Base-by-base conservation (phyloP, 2,797 vertebrate species). In the Brachyrhaphis roseni region DNA sequence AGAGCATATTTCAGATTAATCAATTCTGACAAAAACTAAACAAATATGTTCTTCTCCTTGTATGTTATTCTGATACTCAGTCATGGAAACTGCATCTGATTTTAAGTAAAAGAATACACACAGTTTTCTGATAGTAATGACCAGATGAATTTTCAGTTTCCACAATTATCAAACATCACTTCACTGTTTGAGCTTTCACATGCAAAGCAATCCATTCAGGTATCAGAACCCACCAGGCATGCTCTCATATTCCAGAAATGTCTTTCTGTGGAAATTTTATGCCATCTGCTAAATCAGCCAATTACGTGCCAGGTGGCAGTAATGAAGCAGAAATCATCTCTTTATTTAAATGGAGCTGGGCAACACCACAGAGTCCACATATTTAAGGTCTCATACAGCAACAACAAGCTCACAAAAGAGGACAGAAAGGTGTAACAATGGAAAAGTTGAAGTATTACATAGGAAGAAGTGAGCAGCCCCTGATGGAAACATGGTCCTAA, bases 211-310 rank as follows among this genome's bases (percentile, higher is more conserved):
- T 43, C 66, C 66, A 41, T 43, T 43, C 66, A 43, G 4, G 64
- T 41, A 41, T 70, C 66, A 70, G 41, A 70, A n/a, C 66, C 39
- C 43, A 12, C n/a, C 13, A 72, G n/a, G 15, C 8, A 72, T 10
- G 7, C 71, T 31, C 45, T 72, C 45, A 47, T 46, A 47, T 72
- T 31, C 45, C 43, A 72, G 13, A 45, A 72, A 46, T 72, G 43
- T 72, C n/a, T 47, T 47, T 72, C 71, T 72, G 45, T 31, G 31
- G 43, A 72, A 72, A 72, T 31, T 28, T 72, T 8, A 72, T 72
- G 71, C 45, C 71, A 72, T 47, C 71, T 46, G 71, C 43, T 72
- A 47, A 72, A 72, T 31, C 71, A 72, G 28, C 71, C 71, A 72
- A 72, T 72, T 47, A 72, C 28, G 1, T 46, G 28, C 71, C 71